Conservation (phyloP, 37 sponge, comb jelly and placozoan genomes). For the Haliclona indistincta region DNA sequence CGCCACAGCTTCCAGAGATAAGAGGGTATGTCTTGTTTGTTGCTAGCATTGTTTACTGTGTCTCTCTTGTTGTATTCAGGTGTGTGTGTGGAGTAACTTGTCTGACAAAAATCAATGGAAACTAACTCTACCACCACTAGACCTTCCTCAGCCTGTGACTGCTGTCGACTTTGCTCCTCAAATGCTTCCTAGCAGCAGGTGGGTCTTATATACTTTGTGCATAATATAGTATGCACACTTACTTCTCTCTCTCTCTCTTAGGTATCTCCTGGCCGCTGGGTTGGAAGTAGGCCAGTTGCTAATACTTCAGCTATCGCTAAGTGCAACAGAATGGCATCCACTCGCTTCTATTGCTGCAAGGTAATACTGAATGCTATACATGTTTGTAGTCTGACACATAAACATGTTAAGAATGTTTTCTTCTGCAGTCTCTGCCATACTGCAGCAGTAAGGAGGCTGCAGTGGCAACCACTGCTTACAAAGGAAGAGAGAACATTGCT, state of each 20-base stretch:
- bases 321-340: too few species aligned
- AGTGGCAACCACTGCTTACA: slow-evolving; percentile 50
- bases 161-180: slow-evolving; percentile 78
- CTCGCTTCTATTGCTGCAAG: too few species aligned
- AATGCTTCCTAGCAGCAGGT: slow-evolving; percentile 17
- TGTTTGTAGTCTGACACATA: not conserved
- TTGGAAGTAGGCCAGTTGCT: slow-evolving; percentile 57
- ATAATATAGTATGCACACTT: not conserved
- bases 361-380: not conserved
- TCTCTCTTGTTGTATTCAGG: slow-evolving; percentile 25
- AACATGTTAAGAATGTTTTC: not conserved
- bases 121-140: slow-evolving; percentile 25
- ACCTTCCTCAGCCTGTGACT: slow-evolving; percentile 53
- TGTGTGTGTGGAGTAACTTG: slow-evolving; percentile 52
- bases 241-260: not conserved
- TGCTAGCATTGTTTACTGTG: not conserved
- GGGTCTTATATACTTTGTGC: not conserved
- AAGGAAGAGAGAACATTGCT: not conserved
- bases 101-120: slow-evolving; percentile 33
- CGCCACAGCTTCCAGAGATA: slow-evolving; percentile 89
- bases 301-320: slow-evolving; percentile 11
- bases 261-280: slow-evolving; percentile 70
- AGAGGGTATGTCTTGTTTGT: slow-evolving; percentile 52
- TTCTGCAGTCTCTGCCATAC: slow-evolving; percentile 35
- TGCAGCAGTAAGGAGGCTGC: slow-evolving; percentile 53